Evolutionary conservation across 64 coral and sea anemone species (phyloP).

Genomic region (Orbicella faveolata): DNA sequence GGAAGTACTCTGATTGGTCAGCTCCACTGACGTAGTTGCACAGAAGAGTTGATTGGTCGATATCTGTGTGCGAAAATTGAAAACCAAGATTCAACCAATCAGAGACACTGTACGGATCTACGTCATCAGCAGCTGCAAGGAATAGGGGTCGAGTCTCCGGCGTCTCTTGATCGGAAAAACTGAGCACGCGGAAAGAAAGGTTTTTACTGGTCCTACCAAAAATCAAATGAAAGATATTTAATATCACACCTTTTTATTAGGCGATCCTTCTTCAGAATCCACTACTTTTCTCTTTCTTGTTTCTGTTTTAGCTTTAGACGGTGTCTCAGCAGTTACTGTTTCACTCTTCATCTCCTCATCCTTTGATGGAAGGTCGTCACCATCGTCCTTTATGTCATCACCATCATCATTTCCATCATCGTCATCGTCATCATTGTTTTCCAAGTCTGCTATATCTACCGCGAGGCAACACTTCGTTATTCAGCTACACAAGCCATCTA

Average conservation of each 20-base stretch:
- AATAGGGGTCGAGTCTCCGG: too few species aligned
- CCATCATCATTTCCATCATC: conserved; percentile 14
- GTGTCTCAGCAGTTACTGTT: background rate
- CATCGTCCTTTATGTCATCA: conserved; percentile 15
- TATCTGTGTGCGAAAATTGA: background rate
- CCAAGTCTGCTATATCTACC: conserved; percentile 11
- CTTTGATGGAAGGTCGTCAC: background rate
- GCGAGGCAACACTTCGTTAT: too few species aligned
- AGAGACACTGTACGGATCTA: background rate
- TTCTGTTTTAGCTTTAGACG: background rate
- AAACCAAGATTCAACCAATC: background rate
- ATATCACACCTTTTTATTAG: background rate
- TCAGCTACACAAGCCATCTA: too few species aligned
- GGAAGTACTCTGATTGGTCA: too few species aligned
- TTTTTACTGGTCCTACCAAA: too few species aligned
- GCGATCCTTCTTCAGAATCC: background rate
- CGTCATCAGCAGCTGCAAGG: background rate
- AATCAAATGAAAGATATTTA: too few species aligned
- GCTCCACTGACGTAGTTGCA: background rate
- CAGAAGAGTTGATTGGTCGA: too few species aligned
- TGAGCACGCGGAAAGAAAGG: too few species aligned
- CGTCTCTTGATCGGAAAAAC: background rate
- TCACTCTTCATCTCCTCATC: background rate
- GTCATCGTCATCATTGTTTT: conserved; percentile 8
- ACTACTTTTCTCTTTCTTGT: conserved; percentile 43